A percentile compares a stretch with the other conserved stretches of the same genome.
phyloP scores from a whole-genome alignment of 2,113 vertebrate species.

The Grallaria varia region DNA sequence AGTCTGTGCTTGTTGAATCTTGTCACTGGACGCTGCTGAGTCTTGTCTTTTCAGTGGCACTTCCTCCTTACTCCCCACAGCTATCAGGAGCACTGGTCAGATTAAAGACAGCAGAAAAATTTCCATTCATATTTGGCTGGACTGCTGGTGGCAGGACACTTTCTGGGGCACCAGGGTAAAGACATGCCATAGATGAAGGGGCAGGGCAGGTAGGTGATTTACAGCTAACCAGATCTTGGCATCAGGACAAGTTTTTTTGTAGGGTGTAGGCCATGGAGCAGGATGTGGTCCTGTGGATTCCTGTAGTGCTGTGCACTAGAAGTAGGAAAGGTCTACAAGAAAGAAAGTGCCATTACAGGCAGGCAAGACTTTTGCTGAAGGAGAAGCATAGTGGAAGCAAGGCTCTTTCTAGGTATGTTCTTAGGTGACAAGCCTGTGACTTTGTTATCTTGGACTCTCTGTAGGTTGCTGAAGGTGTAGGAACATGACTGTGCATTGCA shows the following conservation, averaged over 20 bases:
- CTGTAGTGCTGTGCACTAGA: not conserved
- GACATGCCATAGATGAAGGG: not conserved
- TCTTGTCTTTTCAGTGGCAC: not conserved
- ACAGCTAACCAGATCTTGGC: too few species aligned
- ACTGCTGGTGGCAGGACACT: not conserved
- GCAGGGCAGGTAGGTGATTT: not conserved
- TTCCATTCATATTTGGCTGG: not conserved
- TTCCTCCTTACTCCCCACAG: not conserved
- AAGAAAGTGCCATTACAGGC: not conserved
- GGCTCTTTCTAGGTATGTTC: not conserved
- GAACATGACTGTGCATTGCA: not conserved
- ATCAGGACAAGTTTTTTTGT: not conserved
- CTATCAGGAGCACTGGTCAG: not conserved
- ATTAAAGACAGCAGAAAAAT: not conserved
- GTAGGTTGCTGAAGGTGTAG: not conserved
- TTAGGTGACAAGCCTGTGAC: not conserved
- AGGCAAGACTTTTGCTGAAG: not conserved
- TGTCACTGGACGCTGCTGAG: not conserved
- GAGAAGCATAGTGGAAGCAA: not conserved
- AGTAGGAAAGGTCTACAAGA: not conserved
- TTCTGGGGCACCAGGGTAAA: not conserved
- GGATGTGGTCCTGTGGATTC: not conserved
- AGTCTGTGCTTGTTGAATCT: not conserved
- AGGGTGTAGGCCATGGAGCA: not conserved
- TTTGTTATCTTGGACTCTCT: not conserved